Percentiles rank a stretch among this genome's conserved stretches.
Evolutionary conservation across 2,797 vertebrate genomes (phyloP).

Genomic region (Leptatherina wallacei): DNA sequence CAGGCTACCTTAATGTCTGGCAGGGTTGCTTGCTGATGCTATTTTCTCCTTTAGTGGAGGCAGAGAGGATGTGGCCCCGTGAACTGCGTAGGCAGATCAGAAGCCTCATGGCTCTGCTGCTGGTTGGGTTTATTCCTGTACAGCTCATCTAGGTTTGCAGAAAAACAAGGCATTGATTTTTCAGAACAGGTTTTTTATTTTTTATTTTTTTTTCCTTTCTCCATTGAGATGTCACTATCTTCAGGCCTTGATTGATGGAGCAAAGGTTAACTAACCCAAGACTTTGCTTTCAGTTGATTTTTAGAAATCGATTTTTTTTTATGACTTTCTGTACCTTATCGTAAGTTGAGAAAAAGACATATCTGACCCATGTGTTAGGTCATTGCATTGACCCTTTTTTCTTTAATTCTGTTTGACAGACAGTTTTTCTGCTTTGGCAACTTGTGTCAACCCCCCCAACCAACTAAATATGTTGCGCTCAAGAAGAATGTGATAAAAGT

Average conservation of each 20-base stretch:
- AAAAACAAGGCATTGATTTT: slow-evolving; percentile 59
- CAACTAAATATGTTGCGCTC: background rate
- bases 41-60: slow-evolving; percentile 75
- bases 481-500: background rate
- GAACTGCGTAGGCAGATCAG: slow-evolving; percentile 75
- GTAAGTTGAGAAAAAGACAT: slow-evolving; percentile 2
- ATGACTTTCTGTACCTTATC: slow-evolving; percentile 21
- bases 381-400: background rate
- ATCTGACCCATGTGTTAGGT: slow-evolving; percentile 17
- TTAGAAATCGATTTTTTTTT: slow-evolving; percentile 4
- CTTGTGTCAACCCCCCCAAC: background rate
- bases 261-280: slow-evolving; percentile 21
- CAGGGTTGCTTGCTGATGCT: slow-evolving; percentile 58
- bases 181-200: slow-evolving; percentile 1
- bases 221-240: slow-evolving; percentile 37
- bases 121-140: slow-evolving; percentile 50
- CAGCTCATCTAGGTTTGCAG: slow-evolving; percentile 36
- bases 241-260: slow-evolving; percentile 22
- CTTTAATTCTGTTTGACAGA: slow-evolving; percentile 5
- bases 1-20: slow-evolving; percentile 61
- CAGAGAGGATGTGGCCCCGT: slow-evolving; percentile 70
- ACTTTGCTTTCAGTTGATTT: background rate
- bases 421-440: background rate
- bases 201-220: slow-evolving; percentile 3
- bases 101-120: slow-evolving; percentile 63